These are phyloP conservation scores for Cheumatopsyche charites DNA, from an alignment of 1,140 invertebrate genomes.

Conservation along the genomic window DNA sequence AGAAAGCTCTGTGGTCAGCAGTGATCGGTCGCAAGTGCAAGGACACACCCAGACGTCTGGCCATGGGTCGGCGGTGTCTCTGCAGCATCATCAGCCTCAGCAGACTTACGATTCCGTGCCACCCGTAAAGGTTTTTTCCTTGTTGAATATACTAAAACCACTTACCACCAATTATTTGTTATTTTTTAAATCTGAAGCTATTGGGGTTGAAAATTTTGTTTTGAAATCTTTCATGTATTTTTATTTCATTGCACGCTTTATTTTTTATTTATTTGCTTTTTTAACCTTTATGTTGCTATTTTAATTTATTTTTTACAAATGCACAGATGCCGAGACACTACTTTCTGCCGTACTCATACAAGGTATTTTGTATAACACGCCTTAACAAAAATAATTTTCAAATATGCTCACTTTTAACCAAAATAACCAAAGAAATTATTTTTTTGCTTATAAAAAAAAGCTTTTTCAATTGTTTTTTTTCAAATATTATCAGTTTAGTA, in stretches of 20 bases:
- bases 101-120: slow-evolving; percentile 43
- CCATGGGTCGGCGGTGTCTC: slow-evolving; percentile 33
- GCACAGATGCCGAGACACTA: slow-evolving; percentile 45
- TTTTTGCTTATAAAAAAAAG: too few relatives aligned
- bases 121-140: slow-evolving; percentile 41
- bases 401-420: too few relatives aligned
- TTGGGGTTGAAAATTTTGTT: too few relatives aligned
- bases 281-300: slow-evolving; percentile 36
- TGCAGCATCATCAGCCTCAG: slow-evolving; percentile 38
- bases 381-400: not conserved
- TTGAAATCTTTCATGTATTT: too few relatives aligned
- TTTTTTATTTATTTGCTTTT: slow-evolving; percentile 22
- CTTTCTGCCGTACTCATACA: slow-evolving; percentile 36
- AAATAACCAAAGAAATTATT: too few relatives aligned
- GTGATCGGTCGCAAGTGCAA: slow-evolving; percentile 39
- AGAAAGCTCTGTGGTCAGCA: slow-evolving; percentile 62
- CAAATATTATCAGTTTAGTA: too few relatives aligned
- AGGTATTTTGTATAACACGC: slow-evolving; percentile 24
- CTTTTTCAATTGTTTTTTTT: too few relatives aligned
- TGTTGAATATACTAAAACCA: not conserved
- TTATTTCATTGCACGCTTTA: not conserved
- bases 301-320: slow-evolving; percentile 40
- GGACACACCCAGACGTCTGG: slow-evolving; percentile 48
- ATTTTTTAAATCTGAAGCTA: too few relatives aligned
- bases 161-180: too few relatives aligned